phyloP scores from a whole-genome alignment of 2,888 invertebrate species.

The Caenorhabditis sinica region DNA sequence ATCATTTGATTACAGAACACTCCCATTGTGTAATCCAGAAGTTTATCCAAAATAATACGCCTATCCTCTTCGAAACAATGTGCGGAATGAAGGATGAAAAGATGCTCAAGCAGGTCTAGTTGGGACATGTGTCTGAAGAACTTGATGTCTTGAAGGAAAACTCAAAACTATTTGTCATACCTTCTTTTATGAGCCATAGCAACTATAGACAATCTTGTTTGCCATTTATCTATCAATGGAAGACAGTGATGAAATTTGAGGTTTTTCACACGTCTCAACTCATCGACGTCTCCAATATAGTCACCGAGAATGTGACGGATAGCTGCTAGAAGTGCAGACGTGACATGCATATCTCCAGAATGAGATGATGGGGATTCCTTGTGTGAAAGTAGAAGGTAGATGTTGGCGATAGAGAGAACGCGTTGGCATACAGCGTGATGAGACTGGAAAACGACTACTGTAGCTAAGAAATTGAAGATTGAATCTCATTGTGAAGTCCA shows the following conservation, averaged over 20 bases:
- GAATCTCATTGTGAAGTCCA: no score
- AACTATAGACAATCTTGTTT: constrained; percentile 22
- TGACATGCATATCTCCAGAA: constrained; percentile 4
- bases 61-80: constrained; percentile 36
- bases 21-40: constrained; percentile 58
- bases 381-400: constrained; percentile 30
- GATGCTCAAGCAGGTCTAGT: constrained; percentile 44
- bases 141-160: no score
- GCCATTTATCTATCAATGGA: constrained; percentile 53
- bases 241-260: constrained; percentile 43
- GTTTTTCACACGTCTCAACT: constrained; percentile 32
- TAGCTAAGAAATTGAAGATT: neutral
- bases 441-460: no score
- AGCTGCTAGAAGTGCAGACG: constrained; percentile 48
- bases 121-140: constrained; percentile 33
- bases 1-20: constrained; percentile 61
- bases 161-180: no score
- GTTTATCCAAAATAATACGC: constrained; percentile 18
- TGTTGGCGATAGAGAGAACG: constrained; percentile 32
- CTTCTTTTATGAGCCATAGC: constrained; percentile 32
- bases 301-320: constrained; percentile 50
- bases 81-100: constrained; percentile 32
- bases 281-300: constrained; percentile 59
- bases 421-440: constrained; percentile 45
- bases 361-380: constrained; percentile 6